Evolutionary conservation across 2,113 vertebrate species (phyloP).

Genomic region (Amphiprion percula): DNA sequence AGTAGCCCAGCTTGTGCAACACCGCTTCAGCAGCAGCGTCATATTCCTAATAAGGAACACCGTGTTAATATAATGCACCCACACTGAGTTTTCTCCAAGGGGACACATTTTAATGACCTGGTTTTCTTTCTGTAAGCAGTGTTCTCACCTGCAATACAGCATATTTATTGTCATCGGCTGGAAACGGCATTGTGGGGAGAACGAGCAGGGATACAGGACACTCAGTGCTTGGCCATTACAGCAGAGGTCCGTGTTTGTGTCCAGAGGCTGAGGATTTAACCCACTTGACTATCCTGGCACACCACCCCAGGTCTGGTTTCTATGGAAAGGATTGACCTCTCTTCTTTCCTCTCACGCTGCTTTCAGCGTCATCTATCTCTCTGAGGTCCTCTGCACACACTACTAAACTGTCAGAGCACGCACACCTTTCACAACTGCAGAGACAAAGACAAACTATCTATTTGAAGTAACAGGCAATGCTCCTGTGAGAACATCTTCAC

Average conservation of each 20-base stretch:
- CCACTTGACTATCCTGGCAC: conserved; percentile 35
- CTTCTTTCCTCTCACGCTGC: conserved; percentile 6
- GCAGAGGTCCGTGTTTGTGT: conserved; percentile 19
- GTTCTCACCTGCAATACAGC: conserved; percentile 36
- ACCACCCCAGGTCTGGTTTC: conserved; percentile 23
- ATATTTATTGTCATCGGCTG: conserved; percentile 26
- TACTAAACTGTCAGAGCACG: conserved; percentile 36
- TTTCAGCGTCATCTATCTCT: conserved; percentile 34
- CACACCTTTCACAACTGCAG: conserved; percentile 35
- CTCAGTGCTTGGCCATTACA: background rate
- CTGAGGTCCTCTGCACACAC: conserved; percentile 30
- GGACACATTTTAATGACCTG: conserved; percentile 64
- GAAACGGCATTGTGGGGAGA: background rate
- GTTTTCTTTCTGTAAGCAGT: conserved; percentile 45
- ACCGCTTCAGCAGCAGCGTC: conserved; percentile 34
- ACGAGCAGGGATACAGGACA: conserved; percentile 3
- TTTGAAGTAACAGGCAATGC: conserved; percentile 33
- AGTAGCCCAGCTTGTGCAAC: conserved; percentile 42
- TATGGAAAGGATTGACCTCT: conserved; percentile 42
- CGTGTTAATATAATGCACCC: conserved; percentile 50
- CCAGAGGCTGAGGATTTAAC: conserved; percentile 37
- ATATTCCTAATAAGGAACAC: conserved; percentile 59
- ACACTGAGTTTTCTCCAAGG: conserved; percentile 55
- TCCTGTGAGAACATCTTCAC: conserved; percentile 29
- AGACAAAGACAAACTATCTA: conserved; percentile 29